phyloP scores from a whole-genome alignment of 2,888 invertebrate species.

The Opisthograptis luteolata region DNA sequence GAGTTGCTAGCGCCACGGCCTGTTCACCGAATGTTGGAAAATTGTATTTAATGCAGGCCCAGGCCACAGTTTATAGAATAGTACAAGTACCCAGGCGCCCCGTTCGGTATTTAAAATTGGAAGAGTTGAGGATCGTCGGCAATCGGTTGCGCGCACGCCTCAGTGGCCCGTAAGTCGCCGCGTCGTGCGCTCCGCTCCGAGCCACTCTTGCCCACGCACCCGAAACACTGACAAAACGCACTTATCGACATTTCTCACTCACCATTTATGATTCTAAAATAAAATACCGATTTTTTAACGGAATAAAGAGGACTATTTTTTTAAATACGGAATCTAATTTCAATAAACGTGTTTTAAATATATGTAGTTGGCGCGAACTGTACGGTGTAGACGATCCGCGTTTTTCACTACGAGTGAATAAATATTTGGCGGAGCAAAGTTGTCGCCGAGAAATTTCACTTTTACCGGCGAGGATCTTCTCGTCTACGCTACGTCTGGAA shows the following conservation, averaged over 20 bases:
- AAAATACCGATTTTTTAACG: constrained; percentile 51
- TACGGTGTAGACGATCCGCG: constrained; percentile 68
- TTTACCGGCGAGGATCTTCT: constrained; percentile 68
- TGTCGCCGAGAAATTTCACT: constrained; percentile 74
- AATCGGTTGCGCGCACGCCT: constrained; percentile 65
- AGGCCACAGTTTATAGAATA: too few relatives aligned
- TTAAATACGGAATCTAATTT: constrained; percentile 52
- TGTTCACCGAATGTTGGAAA: constrained; percentile 55
- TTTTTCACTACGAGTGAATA: constrained; percentile 77
- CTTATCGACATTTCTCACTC: constrained; percentile 42
- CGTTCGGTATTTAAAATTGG: constrained; percentile 74
- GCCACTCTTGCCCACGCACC: constrained; percentile 60
- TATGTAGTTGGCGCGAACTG: constrained; percentile 74
- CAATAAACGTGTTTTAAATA: constrained; percentile 73
- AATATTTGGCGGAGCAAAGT: constrained; percentile 64
- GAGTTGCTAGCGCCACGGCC: constrained; percentile 13
- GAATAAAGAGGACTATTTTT: constrained; percentile 53
- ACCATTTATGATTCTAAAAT: constrained; percentile 29
- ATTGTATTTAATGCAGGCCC: constrained; percentile 51
- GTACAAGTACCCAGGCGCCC: too few relatives aligned
- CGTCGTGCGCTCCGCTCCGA: constrained; percentile 71
- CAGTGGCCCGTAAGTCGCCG: constrained; percentile 79
- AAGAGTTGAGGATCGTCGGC: constrained; percentile 62
- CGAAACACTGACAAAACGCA: constrained; percentile 66
- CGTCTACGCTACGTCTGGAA: constrained; percentile 65